Evolutionary conservation across 1,140 invertebrate species (phyloP), one percentile per base, ranked within the genome.

Genomic region (Condylostylus longicornis): DNA sequence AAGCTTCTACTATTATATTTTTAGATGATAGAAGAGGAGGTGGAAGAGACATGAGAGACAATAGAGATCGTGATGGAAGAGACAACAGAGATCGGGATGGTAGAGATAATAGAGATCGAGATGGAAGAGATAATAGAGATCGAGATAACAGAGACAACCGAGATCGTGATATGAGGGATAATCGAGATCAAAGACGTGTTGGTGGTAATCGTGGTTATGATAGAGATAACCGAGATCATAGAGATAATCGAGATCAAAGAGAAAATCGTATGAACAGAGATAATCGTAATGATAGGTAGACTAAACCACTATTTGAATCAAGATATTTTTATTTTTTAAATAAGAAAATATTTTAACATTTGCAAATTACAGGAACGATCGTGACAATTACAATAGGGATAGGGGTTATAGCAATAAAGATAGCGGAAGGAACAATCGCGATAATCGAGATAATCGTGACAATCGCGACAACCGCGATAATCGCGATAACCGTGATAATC

Each of bases 401-500:
- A 23, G 23, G 12, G n/a, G 30, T 35, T 19, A 17, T 27, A 8
- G 18, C 5, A 14, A 35, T 27, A 2, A 27, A n/a, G n/a, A n/a
- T 14, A 8, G 34, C 1, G 34, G 25, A 23, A 5, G 32, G 13
- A 33, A 41, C 31, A 47, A 50, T 18, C 34, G 36, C 13, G 39
- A 23, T 27, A 17, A 42, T 29, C 41, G 35, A 12, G 43, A 47
- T 19, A 43, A 49, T 35, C 3, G 12, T 37, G 42, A 47, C 20
- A 30, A 38, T 32, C 44, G 43, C 23, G 43, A 37, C 42, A 35
- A 33, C 12, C 45, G 42, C 31, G 43, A 41, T 40, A 9, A 30
- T n/a, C 43, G 47, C 6, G 49, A 51, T 15, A 38, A 20, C n/a
- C 10, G 33, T 21, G 12, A 12, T 10, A 22, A 34, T 15, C 15